Evolutionary conservation across 2,113 vertebrate species (phyloP).

Genomic region (Hippocampus guttulatus): DNA sequence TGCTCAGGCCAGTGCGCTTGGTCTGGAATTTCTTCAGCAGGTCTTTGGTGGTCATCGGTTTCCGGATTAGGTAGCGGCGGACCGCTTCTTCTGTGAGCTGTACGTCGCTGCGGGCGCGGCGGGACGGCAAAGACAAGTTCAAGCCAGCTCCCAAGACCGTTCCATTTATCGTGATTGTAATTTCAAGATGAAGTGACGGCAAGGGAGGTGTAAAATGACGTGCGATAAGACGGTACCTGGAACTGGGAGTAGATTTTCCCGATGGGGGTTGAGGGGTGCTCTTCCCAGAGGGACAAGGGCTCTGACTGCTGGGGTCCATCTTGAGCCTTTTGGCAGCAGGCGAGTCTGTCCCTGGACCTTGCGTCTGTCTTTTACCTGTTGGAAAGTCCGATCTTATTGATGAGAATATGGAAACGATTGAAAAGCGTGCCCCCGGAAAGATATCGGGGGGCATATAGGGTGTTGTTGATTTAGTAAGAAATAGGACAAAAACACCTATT

Average conservation of each 20-base stretch:
- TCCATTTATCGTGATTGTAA: background rate
- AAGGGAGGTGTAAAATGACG: background rate
- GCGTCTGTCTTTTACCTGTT: slow-evolving; percentile 78
- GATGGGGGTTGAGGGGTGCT: slow-evolving; percentile 83
- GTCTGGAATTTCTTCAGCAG: slow-evolving; percentile 95
- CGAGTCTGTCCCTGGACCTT: slow-evolving; percentile 60
- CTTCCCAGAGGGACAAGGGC: slow-evolving; percentile 79
- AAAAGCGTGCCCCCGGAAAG: background rate
- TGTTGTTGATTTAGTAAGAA: too few relatives aligned
- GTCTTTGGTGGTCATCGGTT: slow-evolving; percentile 95
- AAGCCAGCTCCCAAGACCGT: background rate
- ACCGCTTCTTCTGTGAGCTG: slow-evolving; percentile 88
- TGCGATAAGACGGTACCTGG: slow-evolving; percentile 66
- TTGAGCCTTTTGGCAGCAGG: slow-evolving; percentile 82
- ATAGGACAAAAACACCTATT: too few relatives aligned
- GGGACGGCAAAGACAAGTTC: too few relatives aligned
- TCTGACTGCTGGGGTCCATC: slow-evolving; percentile 76
- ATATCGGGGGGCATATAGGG: too few relatives aligned
- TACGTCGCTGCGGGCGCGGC: slow-evolving; percentile 73
- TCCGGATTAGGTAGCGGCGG: slow-evolving; percentile 85
- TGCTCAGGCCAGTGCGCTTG: slow-evolving; percentile 89
- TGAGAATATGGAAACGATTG: background rate
- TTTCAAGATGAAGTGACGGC: background rate
- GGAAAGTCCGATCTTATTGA: background rate
- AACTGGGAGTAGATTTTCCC: slow-evolving; percentile 84